Base-by-base conservation (phyloP, 2,797 vertebrate species). In the Rhincodon typus region DNA sequence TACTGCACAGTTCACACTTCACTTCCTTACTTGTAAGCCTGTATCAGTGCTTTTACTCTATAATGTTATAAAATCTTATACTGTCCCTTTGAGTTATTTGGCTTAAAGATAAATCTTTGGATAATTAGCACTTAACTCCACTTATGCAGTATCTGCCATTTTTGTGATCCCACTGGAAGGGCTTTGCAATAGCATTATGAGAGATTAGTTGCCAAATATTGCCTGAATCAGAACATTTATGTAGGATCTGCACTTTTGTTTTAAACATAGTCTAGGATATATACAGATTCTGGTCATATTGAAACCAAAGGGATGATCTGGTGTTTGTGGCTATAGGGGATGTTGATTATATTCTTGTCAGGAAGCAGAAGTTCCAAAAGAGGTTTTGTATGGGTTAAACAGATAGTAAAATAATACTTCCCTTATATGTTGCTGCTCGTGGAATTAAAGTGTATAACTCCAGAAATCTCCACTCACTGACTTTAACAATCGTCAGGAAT, bases 21-120 rank as follows among this genome's bases (percentile, higher is more conserved):
- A 69, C n/a, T 93, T 93, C 62, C n/a, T 93, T 93, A n/a, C 66
- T 38, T 69, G 30, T 27, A 93, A 93, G 21, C 90, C 42, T 93
- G 90, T 42, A 25, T 42, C 62, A 42, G 23, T 69, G 66, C 21
- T 69, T 69, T 67, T 23, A 42, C 66, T 62, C 23, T 42, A 42
- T 50, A 27, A 69, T 23, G 62, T 69, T 93, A 23, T 69, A 42
- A 93, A 69, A 93, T 67, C 90, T 17, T 25, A 69, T 7, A 69
- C 21, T 13, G 38, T 93, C 66, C 66, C 62, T 69, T 93, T n/a
- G 62, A 93, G n/a, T 69, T 25, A 25, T n/a, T 23, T 69, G 2
- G 66, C 62, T 10, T 93, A 38, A 38, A 69, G n/a, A 25, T 38
- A 93, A 25, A 69, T 13, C 66, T 42, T 66, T 42, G 3, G 21